These are phyloP conservation scores for Pristionchus arcanus DNA, from an alignment of 2,888 invertebrate genomes.

Conservation along the genomic window DNA sequence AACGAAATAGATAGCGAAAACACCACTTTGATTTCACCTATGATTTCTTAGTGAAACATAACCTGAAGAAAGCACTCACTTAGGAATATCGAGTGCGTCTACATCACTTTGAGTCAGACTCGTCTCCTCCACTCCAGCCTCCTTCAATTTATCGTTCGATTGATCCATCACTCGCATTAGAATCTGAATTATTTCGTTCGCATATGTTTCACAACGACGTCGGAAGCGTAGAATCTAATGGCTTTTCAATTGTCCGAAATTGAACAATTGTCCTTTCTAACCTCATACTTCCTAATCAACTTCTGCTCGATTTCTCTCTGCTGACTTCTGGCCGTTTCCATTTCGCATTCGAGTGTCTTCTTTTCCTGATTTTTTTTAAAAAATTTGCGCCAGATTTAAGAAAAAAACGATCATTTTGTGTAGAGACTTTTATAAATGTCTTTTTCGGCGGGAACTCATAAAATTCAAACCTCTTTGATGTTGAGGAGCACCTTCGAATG, in stretches of 20 bases:
- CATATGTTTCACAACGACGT: background rate
- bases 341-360: slow-evolving; percentile 69
- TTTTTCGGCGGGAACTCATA: background rate
- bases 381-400: background rate
- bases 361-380: slow-evolving; percentile 68
- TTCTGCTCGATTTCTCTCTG: slow-evolving; percentile 67
- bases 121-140: slow-evolving; percentile 67
- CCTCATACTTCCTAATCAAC: slow-evolving; percentile 62
- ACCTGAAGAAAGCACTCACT: no score
- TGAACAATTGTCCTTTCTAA: background rate
- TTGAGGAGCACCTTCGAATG: slow-evolving; percentile 76
- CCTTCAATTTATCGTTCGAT: slow-evolving; percentile 69
- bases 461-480: slow-evolving; percentile 70
- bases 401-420: background rate
- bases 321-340: slow-evolving; percentile 66
- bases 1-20: no score
- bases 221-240: no score
- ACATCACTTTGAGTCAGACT: slow-evolving; percentile 64
- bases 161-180: slow-evolving; percentile 68
- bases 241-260: background rate
- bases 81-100: slow-evolving; percentile 63
- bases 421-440: background rate
- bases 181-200: background rate
- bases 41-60: no score
- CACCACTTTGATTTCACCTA: no score